A percentile compares a stretch with the other conserved stretches of the same genome.
phyloP scores from a whole-genome alignment of 2,113 vertebrate genomes.

The Agelaius phoeniceus region DNA sequence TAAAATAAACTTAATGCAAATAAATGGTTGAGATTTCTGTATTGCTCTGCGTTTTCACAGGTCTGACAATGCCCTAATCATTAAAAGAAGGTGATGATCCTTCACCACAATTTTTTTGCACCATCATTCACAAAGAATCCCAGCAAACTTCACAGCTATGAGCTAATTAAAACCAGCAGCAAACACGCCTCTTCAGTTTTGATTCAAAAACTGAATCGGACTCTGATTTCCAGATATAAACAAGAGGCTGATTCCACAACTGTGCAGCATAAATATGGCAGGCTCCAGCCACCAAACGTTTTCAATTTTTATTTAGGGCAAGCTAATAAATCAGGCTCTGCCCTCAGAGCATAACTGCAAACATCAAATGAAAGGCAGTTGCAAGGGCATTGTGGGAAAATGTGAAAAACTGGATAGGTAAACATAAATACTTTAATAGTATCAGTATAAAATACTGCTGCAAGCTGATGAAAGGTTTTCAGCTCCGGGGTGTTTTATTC shows the following conservation, averaged over 20 bases:
- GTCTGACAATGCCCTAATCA: not conserved
- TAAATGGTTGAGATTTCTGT: not conserved
- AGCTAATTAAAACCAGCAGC: not conserved
- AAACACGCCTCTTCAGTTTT: not conserved
- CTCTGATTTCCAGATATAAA: not conserved
- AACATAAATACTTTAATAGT: not conserved
- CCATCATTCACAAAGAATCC: not conserved
- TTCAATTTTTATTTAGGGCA: slow-evolving; percentile 37
- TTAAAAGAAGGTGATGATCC: not conserved
- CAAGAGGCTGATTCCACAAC: not conserved
- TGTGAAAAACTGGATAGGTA: not conserved
- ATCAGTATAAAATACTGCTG: not conserved
- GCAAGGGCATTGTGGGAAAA: not conserved
- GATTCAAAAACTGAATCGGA: not conserved
- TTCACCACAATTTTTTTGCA: not conserved
- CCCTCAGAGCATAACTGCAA: slow-evolving; percentile 4
- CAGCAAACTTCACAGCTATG: not conserved
- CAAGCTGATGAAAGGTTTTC: not conserved
- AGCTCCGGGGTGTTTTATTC: not conserved
- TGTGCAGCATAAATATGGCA: not conserved
- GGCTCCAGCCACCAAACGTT: not conserved
- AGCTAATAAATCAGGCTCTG: slow-evolving; percentile 43
- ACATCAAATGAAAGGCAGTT: slow-evolving; percentile 3
- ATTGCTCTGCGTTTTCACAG: not conserved
- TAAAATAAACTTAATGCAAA: not conserved